Conservation (phyloP, 2,113 vertebrate species). For the Paedocypris sp. region DNA sequence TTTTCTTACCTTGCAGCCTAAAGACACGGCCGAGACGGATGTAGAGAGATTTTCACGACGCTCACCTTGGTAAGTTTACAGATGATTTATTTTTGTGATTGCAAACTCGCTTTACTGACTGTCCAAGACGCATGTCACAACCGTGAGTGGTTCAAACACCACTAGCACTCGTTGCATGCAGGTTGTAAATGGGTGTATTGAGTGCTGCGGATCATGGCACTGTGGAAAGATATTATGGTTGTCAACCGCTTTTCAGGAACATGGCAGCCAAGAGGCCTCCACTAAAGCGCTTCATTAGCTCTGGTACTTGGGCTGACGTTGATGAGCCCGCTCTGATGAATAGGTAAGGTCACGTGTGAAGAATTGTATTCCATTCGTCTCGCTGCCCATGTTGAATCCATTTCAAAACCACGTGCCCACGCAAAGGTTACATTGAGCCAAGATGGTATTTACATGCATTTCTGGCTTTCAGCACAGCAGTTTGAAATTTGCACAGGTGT, state of each 20-base stretch:
- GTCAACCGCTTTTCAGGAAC: slow-evolving; percentile 58
- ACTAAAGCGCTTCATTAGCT: slow-evolving; percentile 79
- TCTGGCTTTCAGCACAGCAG: background rate
- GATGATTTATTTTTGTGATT: background rate
- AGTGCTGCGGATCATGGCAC: background rate
- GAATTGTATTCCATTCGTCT: slow-evolving; percentile 14
- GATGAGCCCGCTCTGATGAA: slow-evolving; percentile 61
- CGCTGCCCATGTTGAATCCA: background rate
- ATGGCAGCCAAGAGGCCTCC: slow-evolving; percentile 72
- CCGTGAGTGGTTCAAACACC: too few species aligned
- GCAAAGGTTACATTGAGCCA: background rate
- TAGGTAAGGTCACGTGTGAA: slow-evolving; percentile 65
- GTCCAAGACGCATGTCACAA: too few species aligned
- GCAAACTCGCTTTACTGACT: too few species aligned
- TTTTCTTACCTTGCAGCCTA: slow-evolving; percentile 39
- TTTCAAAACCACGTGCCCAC: background rate
- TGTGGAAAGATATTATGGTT: slow-evolving; percentile 4
- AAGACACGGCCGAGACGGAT: slow-evolving; percentile 48
- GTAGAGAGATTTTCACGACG: slow-evolving; percentile 48
- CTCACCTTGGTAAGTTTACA: slow-evolving; percentile 54
- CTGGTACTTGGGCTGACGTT: slow-evolving; percentile 73
- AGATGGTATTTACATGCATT: too few species aligned
- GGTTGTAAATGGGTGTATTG: background rate
- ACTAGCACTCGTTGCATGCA: background rate
- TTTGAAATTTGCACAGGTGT: slow-evolving; percentile 52